Conservation (phyloP, 2,888 invertebrate species). For the Xylocampa areola region DNA sequence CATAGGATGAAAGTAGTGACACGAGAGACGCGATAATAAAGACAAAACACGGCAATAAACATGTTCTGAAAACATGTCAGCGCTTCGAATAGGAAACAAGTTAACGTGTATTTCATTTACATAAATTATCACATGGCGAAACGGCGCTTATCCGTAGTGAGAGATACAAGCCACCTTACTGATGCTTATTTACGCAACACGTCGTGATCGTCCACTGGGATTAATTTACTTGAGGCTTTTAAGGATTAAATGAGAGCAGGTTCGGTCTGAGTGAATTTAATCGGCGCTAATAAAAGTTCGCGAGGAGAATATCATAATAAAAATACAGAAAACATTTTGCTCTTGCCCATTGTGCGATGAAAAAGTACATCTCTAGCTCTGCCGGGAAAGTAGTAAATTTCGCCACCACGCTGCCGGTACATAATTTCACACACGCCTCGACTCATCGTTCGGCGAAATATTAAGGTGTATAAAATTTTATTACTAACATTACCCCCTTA, state of each 20-base stretch:
- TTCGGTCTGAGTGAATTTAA: slow-evolving; percentile 51
- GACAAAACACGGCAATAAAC: slow-evolving; percentile 83
- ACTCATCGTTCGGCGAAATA: slow-evolving; percentile 87
- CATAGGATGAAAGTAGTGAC: slow-evolving; percentile 72
- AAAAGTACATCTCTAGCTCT: slow-evolving; percentile 62
- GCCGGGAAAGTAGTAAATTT: slow-evolving; percentile 77
- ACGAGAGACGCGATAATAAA: slow-evolving; percentile 79
- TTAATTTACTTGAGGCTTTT: slow-evolving; percentile 78
- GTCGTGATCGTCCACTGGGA: slow-evolving; percentile 74
- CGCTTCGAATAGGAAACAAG: slow-evolving; percentile 79
- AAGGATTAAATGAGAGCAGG: slow-evolving; percentile 62
- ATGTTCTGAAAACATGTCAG: slow-evolving; percentile 81
- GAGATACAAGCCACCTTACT: slow-evolving; percentile 65
- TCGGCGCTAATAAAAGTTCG: slow-evolving; percentile 45
- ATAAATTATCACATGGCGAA: slow-evolving; percentile 84
- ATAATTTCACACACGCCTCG: slow-evolving; percentile 86
- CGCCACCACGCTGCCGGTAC: slow-evolving; percentile 72
- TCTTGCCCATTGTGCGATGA: slow-evolving; percentile 56
- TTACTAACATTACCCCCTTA: slow-evolving; percentile 85
- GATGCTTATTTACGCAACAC: slow-evolving; percentile 79
- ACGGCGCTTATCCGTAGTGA: slow-evolving; percentile 71
- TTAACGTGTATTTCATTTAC: slow-evolving; percentile 87
- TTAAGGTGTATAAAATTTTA: slow-evolving; percentile 89
- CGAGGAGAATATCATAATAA: slow-evolving; percentile 30
- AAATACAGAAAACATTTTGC: slow-evolving; percentile 45